Evolutionary conservation across 2,113 vertebrate genomes (phyloP).

Genomic region (Paratilapia polleni): DNA sequence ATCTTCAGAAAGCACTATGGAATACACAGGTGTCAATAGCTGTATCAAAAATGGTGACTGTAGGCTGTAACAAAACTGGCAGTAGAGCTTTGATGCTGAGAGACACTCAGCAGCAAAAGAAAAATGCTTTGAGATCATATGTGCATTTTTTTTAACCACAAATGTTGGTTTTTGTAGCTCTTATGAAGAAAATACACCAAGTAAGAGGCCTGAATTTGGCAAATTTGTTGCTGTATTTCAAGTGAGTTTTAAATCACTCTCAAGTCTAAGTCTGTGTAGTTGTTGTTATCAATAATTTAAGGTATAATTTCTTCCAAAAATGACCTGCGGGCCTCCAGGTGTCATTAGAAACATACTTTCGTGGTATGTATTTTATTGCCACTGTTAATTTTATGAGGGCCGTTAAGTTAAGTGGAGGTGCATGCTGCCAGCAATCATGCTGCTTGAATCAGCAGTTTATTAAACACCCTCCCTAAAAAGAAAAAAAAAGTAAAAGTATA

Average conservation of each 20-base stretch:
- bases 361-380: constrained; percentile 77
- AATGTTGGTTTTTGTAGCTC: background rate
- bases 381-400: constrained; percentile 80
- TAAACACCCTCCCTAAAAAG: constrained; percentile 7
- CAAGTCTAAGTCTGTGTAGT: constrained; percentile 11
- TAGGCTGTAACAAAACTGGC: constrained; percentile 1
- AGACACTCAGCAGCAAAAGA: background rate
- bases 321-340: constrained; percentile 77
- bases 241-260: background rate
- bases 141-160: background rate
- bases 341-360: constrained; percentile 81
- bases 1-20: constrained; percentile 32
- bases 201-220: background rate
- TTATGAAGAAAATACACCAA: background rate
- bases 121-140: background rate
- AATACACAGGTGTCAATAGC: constrained; percentile 46
- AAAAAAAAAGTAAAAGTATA: constrained; percentile 5
- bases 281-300: constrained; percentile 75
- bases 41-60: constrained; percentile 34
- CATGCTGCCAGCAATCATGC: constrained; percentile 70
- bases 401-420: constrained; percentile 78
- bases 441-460: constrained; percentile 74
- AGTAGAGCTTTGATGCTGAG: background rate
- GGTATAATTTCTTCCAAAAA: constrained; percentile 74
- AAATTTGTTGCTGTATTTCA: background rate